Evolutionary conservation across 2,888 invertebrate species (phyloP), one percentile per base, ranked within the genome.

Genomic region (Drosophila falleni): DNA sequence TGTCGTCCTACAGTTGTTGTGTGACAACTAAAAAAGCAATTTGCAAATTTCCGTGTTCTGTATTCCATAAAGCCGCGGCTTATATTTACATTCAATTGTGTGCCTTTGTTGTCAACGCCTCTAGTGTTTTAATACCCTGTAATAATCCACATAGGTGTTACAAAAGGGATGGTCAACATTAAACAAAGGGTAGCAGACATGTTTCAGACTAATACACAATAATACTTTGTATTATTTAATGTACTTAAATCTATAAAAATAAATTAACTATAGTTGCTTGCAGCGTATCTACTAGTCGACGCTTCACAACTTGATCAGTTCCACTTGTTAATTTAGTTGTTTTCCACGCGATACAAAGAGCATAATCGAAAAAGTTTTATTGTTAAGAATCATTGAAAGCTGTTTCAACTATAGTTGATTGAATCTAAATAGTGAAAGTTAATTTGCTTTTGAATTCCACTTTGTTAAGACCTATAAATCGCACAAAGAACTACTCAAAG

Each of bases 301-400:
- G 23, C 15, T 13, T n/a, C 6, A 5, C 8, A 11, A 15, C 5
- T 16, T 19, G 3, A 4, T 42, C n/a, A 10, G 19, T 55, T 9
- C 5, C n/a, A 8, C 31, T 47, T 50, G 49, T 55, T 41, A 42
- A 66, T 47, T 55, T 9, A 29, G n/a, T 46, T 54, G 26, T 58
- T 33, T 1, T 4, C 33, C 39, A 16, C 16, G 56, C 41, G 41
- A 59, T 29, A 51, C 65, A 60, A 55, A 65, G 42, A 35, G 41
- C 23, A 41, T 56, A 74, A 75, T 79, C 51, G 62, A 74, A 79
- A 79, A 75, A 75, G 75, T 75, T 79, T 53, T 13, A 42, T 33
- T 19, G 37, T 42, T 33, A 56, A 44, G 60, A 78, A 11, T 8
- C 42, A 42, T 44, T 58, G 41, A 9, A 60, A 61, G 61, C 16